These are phyloP conservation scores for Acutogordius australiensis DNA, from an alignment of 2,888 invertebrate species.

Conservation along the genomic window DNA sequence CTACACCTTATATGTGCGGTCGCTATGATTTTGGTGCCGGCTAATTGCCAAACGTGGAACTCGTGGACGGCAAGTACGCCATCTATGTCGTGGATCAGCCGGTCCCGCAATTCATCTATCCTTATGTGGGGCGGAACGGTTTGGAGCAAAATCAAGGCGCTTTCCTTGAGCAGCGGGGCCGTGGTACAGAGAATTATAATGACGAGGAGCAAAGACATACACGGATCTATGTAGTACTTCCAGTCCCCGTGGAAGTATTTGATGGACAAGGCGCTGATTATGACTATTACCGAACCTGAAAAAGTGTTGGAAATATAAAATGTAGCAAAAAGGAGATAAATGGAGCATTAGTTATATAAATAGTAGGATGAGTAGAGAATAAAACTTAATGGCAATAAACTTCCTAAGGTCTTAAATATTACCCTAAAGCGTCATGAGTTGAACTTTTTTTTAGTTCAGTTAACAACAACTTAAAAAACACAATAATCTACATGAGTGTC, in stretches of 20 bases:
- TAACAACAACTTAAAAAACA: too few relatives aligned
- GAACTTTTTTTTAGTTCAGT: too few relatives aligned
- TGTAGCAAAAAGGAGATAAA: too few relatives aligned
- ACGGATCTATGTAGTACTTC: conserved; percentile 1
- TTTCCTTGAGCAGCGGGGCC: conserved; percentile 37
- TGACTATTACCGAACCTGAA: conserved; percentile 24
- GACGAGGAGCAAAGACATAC: conserved; percentile 31
- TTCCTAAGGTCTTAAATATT: too few relatives aligned
- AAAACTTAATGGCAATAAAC: conserved; percentile 60
- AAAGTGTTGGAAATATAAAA: conserved; percentile 24
- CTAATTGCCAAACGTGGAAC: conserved; percentile 27
- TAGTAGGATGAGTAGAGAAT: too few relatives aligned
- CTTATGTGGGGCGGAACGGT: conserved; percentile 93
- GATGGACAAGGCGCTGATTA: conserved; percentile 23
- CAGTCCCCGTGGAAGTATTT: conserved; percentile 15
- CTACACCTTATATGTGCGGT: conserved; percentile 25
- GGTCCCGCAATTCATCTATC: conserved; percentile 22
- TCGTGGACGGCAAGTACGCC: conserved; percentile 26
- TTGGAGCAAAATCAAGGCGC: conserved; percentile 69
- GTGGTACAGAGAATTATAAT: conserved; percentile 27
- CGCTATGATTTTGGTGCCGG: conserved; percentile 20
- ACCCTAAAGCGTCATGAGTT: too few relatives aligned
- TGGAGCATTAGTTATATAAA: too few relatives aligned
- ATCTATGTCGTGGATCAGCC: conserved; percentile 20
- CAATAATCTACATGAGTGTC: too few relatives aligned